Conservation (phyloP, 2,797 vertebrate genomes). For the Numenius phaeopus region DNA sequence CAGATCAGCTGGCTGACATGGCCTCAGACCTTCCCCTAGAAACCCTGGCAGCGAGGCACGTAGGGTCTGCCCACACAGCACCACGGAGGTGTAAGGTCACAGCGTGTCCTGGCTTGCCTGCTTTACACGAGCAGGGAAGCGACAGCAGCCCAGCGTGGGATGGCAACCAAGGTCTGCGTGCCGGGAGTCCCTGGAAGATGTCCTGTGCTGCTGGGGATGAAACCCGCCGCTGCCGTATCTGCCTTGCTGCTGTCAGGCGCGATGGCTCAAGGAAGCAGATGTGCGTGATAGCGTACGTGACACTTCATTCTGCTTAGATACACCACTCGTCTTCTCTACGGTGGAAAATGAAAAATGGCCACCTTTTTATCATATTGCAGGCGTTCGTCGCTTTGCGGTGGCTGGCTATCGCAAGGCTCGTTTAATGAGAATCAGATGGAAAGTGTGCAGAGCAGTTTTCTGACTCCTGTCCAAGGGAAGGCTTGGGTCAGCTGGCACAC, state of each 20-base stretch:
- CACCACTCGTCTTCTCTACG: rapidly evolving
- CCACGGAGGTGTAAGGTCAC: neutral
- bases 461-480: constrained; percentile 1
- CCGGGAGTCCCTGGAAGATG: neutral
- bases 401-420: neutral
- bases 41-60: neutral
- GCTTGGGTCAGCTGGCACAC: neutral
- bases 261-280: neutral
- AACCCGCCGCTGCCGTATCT: rapidly evolving
- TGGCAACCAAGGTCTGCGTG: neutral
- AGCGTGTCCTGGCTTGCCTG: neutral
- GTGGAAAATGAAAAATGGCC: neutral
- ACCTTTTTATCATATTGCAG: neutral
- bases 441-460: neutral
- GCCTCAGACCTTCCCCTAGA: neutral
- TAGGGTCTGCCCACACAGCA: neutral
- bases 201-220: neutral
- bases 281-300: rapidly evolving
- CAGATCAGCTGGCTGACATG: neutral
- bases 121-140: rapidly evolving
- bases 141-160: neutral
- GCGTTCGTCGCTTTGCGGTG: rapidly evolving
- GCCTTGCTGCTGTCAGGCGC: neutral
- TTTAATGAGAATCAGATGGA: neutral
- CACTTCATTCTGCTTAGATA: neutral